Conservation (phyloP, 2,888 invertebrate species). For the Oxyteleia sp. region DNA sequence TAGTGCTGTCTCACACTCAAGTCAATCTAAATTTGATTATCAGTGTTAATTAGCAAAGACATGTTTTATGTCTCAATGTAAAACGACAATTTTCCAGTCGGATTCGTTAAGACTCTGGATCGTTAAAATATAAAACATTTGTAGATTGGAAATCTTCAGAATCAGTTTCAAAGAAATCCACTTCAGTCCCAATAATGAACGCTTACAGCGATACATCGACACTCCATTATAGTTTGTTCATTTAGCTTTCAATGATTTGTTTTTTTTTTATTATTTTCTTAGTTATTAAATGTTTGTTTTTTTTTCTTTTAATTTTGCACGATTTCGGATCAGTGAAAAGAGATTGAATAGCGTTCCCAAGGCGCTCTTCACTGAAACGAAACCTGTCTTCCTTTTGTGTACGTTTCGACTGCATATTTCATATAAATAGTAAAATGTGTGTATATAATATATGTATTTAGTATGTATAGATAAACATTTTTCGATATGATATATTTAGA, state of each 20-base stretch:
- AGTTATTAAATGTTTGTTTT: too few relatives aligned
- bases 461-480: too few relatives aligned
- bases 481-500: too few relatives aligned
- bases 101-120: constrained; percentile 29
- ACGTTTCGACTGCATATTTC: too few relatives aligned
- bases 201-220: constrained; percentile 57
- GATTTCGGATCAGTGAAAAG: too few relatives aligned
- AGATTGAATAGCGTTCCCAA: too few relatives aligned
- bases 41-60: background rate
- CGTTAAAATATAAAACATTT: constrained; percentile 57
- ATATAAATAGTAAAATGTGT: too few relatives aligned
- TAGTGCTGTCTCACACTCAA: background rate
- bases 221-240: constrained; percentile 47
- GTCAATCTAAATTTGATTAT: background rate
- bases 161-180: constrained; percentile 57
- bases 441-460: too few relatives aligned
- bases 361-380: too few relatives aligned
- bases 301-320: too few relatives aligned
- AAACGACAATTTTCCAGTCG: constrained; percentile 29
- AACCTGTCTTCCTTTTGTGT: too few relatives aligned
- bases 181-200: constrained; percentile 55
- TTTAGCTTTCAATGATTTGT: constrained; percentile 27
- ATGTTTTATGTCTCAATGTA: background rate
- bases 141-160: constrained; percentile 54
- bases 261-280: too few relatives aligned